phyloP scores from a whole-genome alignment of 2,113 vertebrate species.

The Hepsetus odoe region DNA sequence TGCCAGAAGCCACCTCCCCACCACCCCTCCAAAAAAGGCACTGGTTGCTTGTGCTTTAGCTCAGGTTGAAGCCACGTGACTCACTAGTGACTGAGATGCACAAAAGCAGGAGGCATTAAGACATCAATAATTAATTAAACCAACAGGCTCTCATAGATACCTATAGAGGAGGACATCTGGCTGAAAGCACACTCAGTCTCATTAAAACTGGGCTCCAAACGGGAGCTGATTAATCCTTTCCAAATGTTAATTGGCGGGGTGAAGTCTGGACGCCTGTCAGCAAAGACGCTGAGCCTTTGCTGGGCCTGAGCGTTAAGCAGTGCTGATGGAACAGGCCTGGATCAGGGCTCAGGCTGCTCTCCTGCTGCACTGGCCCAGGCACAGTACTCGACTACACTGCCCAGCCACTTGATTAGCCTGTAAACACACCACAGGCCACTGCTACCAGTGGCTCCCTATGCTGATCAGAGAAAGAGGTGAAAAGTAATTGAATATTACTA shows the following conservation, averaged over 20 bases:
- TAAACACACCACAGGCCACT: conserved; percentile 39
- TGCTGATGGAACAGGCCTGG: conserved; percentile 43
- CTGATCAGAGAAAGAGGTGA: not conserved
- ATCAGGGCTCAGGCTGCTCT: conserved; percentile 50
- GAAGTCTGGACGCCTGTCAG: conserved; percentile 77
- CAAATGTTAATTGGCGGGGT: conserved; percentile 80
- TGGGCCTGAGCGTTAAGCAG: conserved; percentile 60
- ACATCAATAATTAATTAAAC: conserved; percentile 64
- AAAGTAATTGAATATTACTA: not conserved
- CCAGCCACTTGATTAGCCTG: conserved; percentile 9
- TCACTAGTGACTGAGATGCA: conserved; percentile 51
- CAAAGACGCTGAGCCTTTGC: conserved; percentile 62
- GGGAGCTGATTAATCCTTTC: conserved; percentile 74
- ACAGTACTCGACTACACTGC: conserved; percentile 35
- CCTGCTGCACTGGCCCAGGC: conserved; percentile 43
- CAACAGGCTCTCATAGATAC: conserved; percentile 60
- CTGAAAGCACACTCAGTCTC: conserved; percentile 58
- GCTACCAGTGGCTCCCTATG: not conserved
- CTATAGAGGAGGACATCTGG: conserved; percentile 63
- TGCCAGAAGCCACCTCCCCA: not conserved
- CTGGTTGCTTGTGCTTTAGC: conserved; percentile 44
- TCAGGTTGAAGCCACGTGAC: conserved; percentile 38
- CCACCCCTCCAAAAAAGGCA: not conserved
- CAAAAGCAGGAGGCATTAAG: conserved; percentile 59
- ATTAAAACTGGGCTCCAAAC: conserved; percentile 61